Base-by-base conservation (phyloP, 2,888 invertebrate genomes). In the Lasioglossum morio region DNA sequence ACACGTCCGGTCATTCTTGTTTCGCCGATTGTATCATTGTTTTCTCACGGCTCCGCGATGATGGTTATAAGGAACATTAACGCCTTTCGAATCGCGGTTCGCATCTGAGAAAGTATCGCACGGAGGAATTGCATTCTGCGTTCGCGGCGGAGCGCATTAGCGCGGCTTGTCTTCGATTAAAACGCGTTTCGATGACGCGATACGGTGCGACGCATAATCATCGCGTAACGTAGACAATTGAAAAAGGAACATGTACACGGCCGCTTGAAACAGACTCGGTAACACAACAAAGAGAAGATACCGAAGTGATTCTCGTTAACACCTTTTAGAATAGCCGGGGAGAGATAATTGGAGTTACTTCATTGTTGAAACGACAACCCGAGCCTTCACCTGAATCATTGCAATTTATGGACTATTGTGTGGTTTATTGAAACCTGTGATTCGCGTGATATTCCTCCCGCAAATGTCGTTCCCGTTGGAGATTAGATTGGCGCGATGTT, bases 51-150 rank as follows among this genome's bases (percentile, higher is more conserved):
- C 48, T 78, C 23, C 57, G 30, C 30, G 77, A 70, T 40, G 57
- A 80, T 74, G 57, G 57, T 74, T 48, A 37, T 53, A 60, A 48
- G n/a, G 57, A 70, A 74, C 43, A 77, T 84, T 84, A 82, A 77
- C 69, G 77, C 70, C 77, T 74, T 82, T 78, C 74, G 43, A 78
- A 40, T 46, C 30, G 16, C 60, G 60, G 53, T 16, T 77, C 40
- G 48, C 82, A 78, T 82, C 77, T 74, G 77, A 74, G 82, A 82
- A 80, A 77, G 48, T 75, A 75, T 70, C 74, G 37, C 79, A 69
- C 80, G 46, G n/a, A 3, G 48, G 48, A 23, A 73, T 69, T 80
- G 81, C 66, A 72, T 73, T 80, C 83, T 66, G 34, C 66, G 23
- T 69, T 19, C 57, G 16, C 19, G 23, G 70, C 40, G 72, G 37